Conservation (phyloP, 2,797 vertebrate genomes). For the Nyctibius grandis region DNA sequence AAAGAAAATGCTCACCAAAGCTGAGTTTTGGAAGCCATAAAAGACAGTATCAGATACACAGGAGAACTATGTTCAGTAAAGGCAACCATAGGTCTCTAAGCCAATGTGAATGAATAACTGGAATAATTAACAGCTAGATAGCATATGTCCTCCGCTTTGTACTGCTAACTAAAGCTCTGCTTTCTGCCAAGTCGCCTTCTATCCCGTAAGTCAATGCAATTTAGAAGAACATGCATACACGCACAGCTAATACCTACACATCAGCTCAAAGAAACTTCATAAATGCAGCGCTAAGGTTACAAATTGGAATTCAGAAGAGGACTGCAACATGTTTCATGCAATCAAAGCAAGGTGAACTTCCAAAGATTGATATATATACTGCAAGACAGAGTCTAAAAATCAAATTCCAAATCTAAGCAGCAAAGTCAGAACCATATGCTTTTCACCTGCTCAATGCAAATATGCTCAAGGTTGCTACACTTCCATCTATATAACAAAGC, state of each 20-base stretch:
- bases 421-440: background rate
- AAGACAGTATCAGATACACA: background rate
- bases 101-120: background rate
- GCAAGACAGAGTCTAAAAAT: background rate
- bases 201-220: background rate
- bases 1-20: background rate
- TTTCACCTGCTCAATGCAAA: background rate
- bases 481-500: background rate
- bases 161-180: background rate
- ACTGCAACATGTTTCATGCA: background rate
- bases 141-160: accelerated
- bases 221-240: background rate
- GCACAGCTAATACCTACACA: background rate
- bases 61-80: background rate
- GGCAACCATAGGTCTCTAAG: background rate
- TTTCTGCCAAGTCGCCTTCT: background rate
- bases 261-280: background rate
- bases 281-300: background rate
- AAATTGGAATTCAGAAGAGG: background rate
- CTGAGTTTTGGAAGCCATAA: background rate
- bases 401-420: background rate
- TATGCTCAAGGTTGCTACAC: background rate
- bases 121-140: background rate
- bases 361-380: background rate
- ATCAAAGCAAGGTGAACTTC: background rate